phyloP scores from a whole-genome alignment of 2,888 invertebrate species.

The Eubasilissa splendida region DNA sequence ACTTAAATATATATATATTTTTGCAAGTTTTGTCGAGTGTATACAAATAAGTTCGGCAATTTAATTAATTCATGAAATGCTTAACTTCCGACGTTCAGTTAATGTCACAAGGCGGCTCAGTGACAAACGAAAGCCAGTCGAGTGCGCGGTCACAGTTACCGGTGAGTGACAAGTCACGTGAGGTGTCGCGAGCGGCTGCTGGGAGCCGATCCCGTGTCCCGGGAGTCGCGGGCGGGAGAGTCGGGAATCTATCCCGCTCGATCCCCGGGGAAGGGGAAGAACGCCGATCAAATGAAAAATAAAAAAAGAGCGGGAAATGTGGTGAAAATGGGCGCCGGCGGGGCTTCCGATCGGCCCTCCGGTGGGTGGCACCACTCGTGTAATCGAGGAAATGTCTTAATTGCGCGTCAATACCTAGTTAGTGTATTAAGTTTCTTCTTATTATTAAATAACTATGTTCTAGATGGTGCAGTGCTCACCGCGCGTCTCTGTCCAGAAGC shows the following conservation, averaged over 20 bases:
- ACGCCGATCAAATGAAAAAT: conserved; percentile 51
- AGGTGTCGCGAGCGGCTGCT: too few relatives aligned
- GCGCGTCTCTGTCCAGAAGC: too few relatives aligned
- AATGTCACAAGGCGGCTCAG: not conserved
- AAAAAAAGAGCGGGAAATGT: conserved; percentile 56
- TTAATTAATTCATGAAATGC: not conserved
- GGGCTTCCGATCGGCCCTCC: conserved; percentile 38
- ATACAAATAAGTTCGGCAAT: not conserved
- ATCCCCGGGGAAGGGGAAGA: conserved; percentile 43
- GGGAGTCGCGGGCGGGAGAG: conserved; percentile 6
- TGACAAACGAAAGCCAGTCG: too few relatives aligned
- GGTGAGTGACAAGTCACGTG: too few relatives aligned
- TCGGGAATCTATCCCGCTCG: conserved; percentile 40
- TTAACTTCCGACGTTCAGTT: not conserved
- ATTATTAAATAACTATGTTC: too few relatives aligned
- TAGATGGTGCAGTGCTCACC: too few relatives aligned
- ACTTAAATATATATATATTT: too few relatives aligned
- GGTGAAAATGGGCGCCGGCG: conserved; percentile 53
- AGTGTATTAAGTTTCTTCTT: too few relatives aligned
- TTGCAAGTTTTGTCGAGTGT: too few relatives aligned
- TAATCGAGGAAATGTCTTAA: not conserved
- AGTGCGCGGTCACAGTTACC: too few relatives aligned
- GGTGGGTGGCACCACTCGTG: conserved; percentile 33
- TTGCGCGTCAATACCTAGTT: too few relatives aligned
- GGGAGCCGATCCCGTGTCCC: too few relatives aligned